These are phyloP conservation scores for Macrosiphum euphorbiae DNA, from an alignment of 2,888 invertebrate species.

Conservation along the genomic window DNA sequence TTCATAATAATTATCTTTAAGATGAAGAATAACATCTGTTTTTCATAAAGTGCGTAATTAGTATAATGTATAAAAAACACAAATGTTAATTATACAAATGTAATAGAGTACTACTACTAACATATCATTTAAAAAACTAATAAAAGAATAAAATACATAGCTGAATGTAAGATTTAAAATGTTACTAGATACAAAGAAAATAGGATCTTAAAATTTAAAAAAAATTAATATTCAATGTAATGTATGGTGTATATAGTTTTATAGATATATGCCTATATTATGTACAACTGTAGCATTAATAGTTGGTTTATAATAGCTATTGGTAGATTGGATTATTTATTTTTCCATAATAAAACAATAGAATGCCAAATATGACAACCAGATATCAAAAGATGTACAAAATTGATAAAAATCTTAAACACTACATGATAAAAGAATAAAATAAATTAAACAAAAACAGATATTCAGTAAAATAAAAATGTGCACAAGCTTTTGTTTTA, in stretches of 20 bases:
- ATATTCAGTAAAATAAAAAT: not conserved
- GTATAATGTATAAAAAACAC: not conserved
- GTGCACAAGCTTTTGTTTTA: not conserved
- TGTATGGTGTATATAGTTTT: not conserved
- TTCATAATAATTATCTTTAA: not conserved
- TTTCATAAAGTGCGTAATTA: not conserved
- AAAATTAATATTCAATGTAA: not conserved
- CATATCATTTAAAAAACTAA: not conserved
- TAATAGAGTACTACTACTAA: not conserved
- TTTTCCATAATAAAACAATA: not conserved
- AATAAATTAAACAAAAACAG: not conserved
- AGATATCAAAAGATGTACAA: not conserved
- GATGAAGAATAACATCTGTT: not conserved
- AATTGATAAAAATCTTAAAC: not conserved
- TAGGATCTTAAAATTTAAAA: not conserved
- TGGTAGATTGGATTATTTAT: not conserved
- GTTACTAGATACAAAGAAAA: not conserved
- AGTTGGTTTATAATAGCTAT: not conserved
- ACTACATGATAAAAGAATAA: not conserved
- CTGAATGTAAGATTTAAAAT: not conserved
- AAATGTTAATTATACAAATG: not conserved
- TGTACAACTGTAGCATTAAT: not conserved
- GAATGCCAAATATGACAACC: not conserved
- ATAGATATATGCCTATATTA: not conserved
- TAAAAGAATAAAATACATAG: not conserved